Evolutionary conservation across 2,797 vertebrate species (phyloP).

Genomic region (Florisuga fusca): DNA sequence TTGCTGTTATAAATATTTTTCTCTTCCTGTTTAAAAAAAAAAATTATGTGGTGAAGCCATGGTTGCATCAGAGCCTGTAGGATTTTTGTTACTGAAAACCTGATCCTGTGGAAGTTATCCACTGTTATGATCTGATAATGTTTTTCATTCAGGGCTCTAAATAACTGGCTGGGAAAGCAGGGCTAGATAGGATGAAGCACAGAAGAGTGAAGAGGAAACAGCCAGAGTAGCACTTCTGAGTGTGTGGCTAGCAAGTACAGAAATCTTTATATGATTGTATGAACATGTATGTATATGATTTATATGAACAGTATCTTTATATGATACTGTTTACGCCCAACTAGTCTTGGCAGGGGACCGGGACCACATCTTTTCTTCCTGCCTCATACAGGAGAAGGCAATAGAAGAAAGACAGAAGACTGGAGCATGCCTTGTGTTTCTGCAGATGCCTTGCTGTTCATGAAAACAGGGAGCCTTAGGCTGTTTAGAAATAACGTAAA

Average conservation of each 20-base stretch:
- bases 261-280: background rate
- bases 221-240: background rate
- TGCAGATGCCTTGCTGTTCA: background rate
- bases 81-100: slow-evolving; percentile 3
- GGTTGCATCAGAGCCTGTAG: background rate
- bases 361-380: background rate
- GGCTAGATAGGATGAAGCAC: background rate
- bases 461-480: background rate
- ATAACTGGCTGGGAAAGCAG: slow-evolving; percentile 6
- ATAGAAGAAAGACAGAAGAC: background rate
- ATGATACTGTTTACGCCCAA: background rate
- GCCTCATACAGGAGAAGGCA: background rate
- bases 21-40: slow-evolving; percentile 20
- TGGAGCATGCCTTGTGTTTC: background rate
- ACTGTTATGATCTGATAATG: background rate
- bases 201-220: background rate
- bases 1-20: slow-evolving; percentile 56
- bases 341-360: background rate
- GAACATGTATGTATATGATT: too few relatives aligned
- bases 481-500: background rate
- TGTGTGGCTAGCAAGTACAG: background rate
- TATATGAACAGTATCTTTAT: too few relatives aligned
- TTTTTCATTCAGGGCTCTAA: slow-evolving; percentile 35
- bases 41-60: background rate
- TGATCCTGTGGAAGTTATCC: background rate